phyloP scores from a whole-genome alignment of 1,140 invertebrate genomes.

The Batillaria attramentaria region DNA sequence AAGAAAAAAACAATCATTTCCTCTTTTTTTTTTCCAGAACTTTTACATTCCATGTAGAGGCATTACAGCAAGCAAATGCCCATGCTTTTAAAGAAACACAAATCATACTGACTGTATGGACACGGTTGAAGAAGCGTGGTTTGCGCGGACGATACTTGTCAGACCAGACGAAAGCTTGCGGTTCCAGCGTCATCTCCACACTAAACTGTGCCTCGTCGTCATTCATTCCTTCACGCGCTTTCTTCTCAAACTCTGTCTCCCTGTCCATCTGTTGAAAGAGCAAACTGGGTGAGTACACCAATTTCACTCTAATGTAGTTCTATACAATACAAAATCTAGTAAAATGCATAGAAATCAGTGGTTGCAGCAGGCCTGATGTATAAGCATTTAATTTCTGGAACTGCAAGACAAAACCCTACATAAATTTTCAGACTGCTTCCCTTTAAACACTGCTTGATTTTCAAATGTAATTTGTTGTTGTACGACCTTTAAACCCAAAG shows the following conservation, averaged over 20 bases:
- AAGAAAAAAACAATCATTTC: too few species aligned
- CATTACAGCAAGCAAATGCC: too few species aligned
- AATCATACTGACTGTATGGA: slow-evolving; percentile 74
- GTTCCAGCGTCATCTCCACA: slow-evolving; percentile 86
- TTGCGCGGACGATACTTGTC: slow-evolving; percentile 98
- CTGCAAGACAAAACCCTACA: neutral
- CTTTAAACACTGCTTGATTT: too few species aligned
- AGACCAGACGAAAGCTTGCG: slow-evolving; percentile 94
- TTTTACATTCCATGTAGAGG: too few species aligned
- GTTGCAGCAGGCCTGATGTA: neutral
- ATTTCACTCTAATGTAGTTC: too few species aligned
- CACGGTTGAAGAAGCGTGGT: slow-evolving; percentile 96
- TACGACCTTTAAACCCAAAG: too few species aligned
- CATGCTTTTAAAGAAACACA: neutral
- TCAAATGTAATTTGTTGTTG: too few species aligned
- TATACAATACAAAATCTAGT: too few species aligned
- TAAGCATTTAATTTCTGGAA: neutral
- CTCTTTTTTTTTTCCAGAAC: too few species aligned
- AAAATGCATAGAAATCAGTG: neutral
- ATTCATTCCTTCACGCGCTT: slow-evolving; percentile 86
- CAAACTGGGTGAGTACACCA: too few species aligned
- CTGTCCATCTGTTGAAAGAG: slow-evolving; percentile 67
- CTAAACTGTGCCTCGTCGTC: slow-evolving; percentile 92
- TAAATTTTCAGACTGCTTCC: too few species aligned
- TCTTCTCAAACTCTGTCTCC: slow-evolving; percentile 78